These are phyloP conservation scores for Hippocampus zosterae DNA, from an alignment of 2,113 vertebrate species.

Conservation along the genomic window DNA sequence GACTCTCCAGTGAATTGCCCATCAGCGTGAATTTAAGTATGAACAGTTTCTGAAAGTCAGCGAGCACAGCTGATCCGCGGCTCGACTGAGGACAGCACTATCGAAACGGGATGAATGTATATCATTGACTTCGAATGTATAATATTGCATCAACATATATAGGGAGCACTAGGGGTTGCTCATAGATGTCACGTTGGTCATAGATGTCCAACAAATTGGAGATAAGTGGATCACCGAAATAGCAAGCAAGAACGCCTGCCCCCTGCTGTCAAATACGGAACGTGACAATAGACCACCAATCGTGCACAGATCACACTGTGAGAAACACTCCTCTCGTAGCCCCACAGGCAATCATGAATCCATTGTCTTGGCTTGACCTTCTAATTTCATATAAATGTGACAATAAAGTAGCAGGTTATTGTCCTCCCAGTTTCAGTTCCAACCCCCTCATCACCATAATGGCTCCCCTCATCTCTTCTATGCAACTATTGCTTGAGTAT, in stretches of 20 bases:
- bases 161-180: not conserved
- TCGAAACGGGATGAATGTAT: not conserved
- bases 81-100: not conserved
- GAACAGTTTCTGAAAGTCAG: too few species aligned
- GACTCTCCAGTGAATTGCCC: too few species aligned
- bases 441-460: slow-evolving; percentile 4
- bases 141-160: not conserved
- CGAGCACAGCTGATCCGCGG: too few species aligned
- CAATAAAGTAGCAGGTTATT: slow-evolving; percentile 12
- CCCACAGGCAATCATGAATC: not conserved
- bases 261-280: too few species aligned
- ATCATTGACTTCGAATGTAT: not conserved
- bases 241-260: too few species aligned
- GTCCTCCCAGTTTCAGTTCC: slow-evolving; percentile 12
- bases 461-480: slow-evolving; percentile 23
- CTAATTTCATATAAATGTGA: slow-evolving; percentile 6
- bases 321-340: slow-evolving; percentile 7
- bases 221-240: too few species aligned
- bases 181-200: too few species aligned
- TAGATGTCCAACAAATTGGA: too few species aligned
- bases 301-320: not conserved
- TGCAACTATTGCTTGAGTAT: slow-evolving; percentile 11
- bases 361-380: slow-evolving; percentile 3
- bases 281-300: too few species aligned
- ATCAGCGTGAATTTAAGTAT: too few species aligned